These are phyloP conservation scores for Propithecus deckenii DNA, from an alignment of 2,797 vertebrate genomes.

Conservation along the genomic window DNA sequence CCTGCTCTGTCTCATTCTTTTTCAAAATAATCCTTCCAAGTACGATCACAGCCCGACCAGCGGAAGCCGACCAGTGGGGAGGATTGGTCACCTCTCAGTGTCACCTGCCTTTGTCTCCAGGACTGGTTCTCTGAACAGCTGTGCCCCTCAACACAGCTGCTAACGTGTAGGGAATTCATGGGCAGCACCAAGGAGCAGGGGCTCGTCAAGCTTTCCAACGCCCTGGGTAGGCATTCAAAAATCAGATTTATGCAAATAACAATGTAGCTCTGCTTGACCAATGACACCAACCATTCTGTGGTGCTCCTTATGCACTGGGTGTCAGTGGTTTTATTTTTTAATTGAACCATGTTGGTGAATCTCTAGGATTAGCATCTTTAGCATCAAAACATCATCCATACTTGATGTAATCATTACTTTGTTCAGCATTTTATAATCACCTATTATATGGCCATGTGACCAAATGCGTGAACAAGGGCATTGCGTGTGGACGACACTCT, in stretches of 20 bases:
- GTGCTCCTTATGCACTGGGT: rapidly evolving
- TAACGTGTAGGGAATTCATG: rapidly evolving
- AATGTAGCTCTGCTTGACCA: rapidly evolving
- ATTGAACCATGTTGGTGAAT: no score
- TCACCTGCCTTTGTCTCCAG: neutral
- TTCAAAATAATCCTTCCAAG: neutral
- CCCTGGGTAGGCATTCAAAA: no score
- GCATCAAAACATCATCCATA: neutral
- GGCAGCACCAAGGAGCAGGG: rapidly evolving
- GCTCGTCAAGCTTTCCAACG: neutral
- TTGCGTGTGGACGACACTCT: neutral
- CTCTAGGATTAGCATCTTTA: neutral
- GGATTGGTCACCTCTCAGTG: rapidly evolving
- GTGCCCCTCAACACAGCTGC: rapidly evolving
- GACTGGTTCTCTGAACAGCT: neutral
- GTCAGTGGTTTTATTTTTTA: no score
- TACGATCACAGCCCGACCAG: rapidly evolving
- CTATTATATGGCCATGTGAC: neutral
- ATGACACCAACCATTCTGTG: rapidly evolving
- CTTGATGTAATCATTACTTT: neutral
- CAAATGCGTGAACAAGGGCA: neutral
- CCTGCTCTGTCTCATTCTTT: neutral
- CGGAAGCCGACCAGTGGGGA: neutral
- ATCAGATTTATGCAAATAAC: neutral
- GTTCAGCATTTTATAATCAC: neutral